Percentiles rank a stretch among this genome's conserved stretches.
phyloP scores from a whole-genome alignment of 2,797 vertebrate genomes.

The Chaetophractus vellerosus region DNA sequence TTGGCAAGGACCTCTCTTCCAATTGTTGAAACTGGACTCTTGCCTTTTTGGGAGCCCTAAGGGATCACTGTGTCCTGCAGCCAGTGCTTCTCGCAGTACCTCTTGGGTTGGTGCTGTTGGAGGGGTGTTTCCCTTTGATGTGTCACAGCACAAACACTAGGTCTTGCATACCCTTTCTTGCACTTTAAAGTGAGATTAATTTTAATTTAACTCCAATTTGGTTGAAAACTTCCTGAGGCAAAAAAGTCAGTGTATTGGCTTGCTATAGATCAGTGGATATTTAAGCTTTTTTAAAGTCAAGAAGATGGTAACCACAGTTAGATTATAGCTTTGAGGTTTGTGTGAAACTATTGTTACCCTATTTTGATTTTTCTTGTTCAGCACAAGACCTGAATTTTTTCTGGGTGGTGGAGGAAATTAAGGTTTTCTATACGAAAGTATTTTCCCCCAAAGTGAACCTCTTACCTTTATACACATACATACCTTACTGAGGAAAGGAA shows the following conservation, averaged over 20 bases:
- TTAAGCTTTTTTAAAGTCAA: background rate
- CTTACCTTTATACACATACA: background rate
- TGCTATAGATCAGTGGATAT: background rate
- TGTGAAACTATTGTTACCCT: background rate
- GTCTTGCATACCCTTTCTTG: background rate
- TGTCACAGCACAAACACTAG: constrained; percentile 37
- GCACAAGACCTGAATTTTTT: background rate
- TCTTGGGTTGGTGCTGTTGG: background rate
- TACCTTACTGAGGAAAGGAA: constrained; percentile 17
- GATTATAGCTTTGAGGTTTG: background rate
- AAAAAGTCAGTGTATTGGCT: no score
- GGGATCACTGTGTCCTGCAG: background rate
- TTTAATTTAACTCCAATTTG: constrained; percentile 10
- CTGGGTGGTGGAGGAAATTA: background rate
- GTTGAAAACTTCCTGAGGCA: constrained; percentile 43
- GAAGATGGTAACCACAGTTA: background rate
- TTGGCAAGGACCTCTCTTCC: background rate
- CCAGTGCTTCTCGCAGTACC: background rate
- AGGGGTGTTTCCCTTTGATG: background rate
- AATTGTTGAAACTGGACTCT: background rate
- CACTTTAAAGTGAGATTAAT: constrained; percentile 63
- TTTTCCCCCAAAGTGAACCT: no score
- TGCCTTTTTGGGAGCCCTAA: background rate
- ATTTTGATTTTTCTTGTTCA: constrained; percentile 29
- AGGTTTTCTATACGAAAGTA: background rate